These are phyloP conservation scores for Drosophila sulfurigaster DNA, from an alignment of 1,140 invertebrate genomes.

Conservation along the genomic window DNA sequence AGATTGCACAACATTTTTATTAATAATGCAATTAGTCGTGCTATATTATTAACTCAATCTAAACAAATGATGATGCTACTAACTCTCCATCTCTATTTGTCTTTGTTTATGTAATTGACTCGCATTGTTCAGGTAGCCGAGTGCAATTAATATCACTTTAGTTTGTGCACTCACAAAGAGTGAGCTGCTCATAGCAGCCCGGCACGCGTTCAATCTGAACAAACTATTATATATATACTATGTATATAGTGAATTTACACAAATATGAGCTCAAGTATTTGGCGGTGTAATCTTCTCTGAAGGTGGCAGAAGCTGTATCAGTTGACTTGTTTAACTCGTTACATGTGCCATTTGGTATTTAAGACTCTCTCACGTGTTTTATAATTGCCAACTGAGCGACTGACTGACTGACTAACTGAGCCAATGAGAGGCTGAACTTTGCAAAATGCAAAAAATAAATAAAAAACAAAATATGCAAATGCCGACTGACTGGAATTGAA, in stretches of 20 bases:
- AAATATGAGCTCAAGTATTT: slow-evolving; percentile 19
- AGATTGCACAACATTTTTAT: slow-evolving; percentile 43
- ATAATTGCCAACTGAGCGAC: slow-evolving; percentile 41
- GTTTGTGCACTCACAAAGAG: not conserved
- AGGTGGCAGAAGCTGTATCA: slow-evolving; percentile 7
- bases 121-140: slow-evolving; percentile 22
- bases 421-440: slow-evolving; percentile 30
- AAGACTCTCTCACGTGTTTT: slow-evolving; percentile 66
- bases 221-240: slow-evolving; percentile 11
- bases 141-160: slow-evolving; percentile 26
- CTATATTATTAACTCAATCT: slow-evolving; percentile 38
- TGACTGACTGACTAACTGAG: slow-evolving; percentile 27
- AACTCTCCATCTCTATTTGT: not conserved
- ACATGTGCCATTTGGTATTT: slow-evolving; percentile 66
- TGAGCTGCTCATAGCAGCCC: slow-evolving; percentile 1
- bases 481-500: not conserved
- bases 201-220: slow-evolving; percentile 24
- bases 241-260: not conserved
- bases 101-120: slow-evolving; percentile 38
- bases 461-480: slow-evolving; percentile 29
- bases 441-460: slow-evolving; percentile 13
- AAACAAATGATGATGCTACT: slow-evolving; percentile 22
- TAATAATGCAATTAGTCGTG: slow-evolving; percentile 42
- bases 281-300: slow-evolving; percentile 7
- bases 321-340: slow-evolving; percentile 70